Evolutionary conservation across 2,797 vertebrate species (phyloP).

Genomic region (Pangasius krempfi): DNA sequence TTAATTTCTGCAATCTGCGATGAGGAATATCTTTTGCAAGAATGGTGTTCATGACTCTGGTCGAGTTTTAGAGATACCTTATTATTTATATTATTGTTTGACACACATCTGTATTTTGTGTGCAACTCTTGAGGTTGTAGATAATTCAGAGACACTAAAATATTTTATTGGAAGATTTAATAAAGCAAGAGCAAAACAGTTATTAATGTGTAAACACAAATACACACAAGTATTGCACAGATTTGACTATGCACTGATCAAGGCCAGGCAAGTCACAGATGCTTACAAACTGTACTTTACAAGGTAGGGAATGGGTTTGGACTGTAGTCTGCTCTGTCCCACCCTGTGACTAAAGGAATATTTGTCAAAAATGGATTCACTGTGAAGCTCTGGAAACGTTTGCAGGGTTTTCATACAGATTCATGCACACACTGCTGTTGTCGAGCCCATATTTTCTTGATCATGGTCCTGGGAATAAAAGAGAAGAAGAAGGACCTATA

Average conservation of each 20-base stretch:
- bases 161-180: neutral
- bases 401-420: conserved; percentile 3
- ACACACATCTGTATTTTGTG: neutral
- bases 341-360: neutral
- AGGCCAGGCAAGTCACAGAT: neutral
- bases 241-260: neutral
- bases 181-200: neutral
- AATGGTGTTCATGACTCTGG: neutral
- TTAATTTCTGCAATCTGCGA: no score
- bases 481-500: neutral
- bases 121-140: neutral
- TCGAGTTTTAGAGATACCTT: neutral
- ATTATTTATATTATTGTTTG: neutral
- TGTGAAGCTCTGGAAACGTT: neutral
- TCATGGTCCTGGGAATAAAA: neutral
- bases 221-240: neutral
- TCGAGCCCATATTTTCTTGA: conserved; percentile 14
- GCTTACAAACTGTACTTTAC: neutral
- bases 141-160: neutral
- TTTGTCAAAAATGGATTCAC: neutral
- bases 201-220: neutral
- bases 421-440: neutral
- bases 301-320: neutral
- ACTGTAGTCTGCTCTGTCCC: neutral
- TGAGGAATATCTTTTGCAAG: neutral